These are phyloP conservation scores for Germaria angustata DNA, from an alignment of 2,888 invertebrate species.

Conservation along the genomic window DNA sequence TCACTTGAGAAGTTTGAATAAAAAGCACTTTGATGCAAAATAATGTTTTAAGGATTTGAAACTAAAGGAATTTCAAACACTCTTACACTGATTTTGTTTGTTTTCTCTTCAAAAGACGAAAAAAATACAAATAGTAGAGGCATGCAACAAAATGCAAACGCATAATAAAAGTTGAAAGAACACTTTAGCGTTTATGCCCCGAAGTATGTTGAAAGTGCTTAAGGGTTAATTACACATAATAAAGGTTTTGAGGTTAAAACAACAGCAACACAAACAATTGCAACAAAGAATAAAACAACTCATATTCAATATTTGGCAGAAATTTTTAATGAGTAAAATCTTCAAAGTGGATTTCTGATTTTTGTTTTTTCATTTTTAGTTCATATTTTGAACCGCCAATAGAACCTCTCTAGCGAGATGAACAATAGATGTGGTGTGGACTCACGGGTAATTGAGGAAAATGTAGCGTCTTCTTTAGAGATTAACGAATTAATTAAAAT, in stretches of 20 bases:
- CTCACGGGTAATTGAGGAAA: too few species aligned
- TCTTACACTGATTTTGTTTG: conserved; percentile 23
- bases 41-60: conserved; percentile 36
- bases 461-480: too few species aligned
- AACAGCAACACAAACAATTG: conserved; percentile 31
- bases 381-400: too few species aligned
- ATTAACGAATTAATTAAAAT: too few species aligned
- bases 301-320: not conserved
- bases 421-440: too few species aligned
- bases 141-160: conserved; percentile 32
- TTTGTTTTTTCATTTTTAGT: too few species aligned
- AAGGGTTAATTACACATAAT: conserved; percentile 65
- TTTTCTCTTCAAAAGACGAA: not conserved
- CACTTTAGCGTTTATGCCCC: conserved; percentile 43
- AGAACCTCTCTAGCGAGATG: too few species aligned
- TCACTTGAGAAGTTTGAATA: conserved; percentile 26
- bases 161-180: conserved; percentile 14
- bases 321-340: not conserved
- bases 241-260: conserved; percentile 65
- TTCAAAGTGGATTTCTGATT: too few species aligned
- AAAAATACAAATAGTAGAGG: not conserved
- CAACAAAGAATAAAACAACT: not conserved
- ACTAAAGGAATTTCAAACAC: conserved; percentile 57
- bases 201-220: conserved; percentile 56
- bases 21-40: conserved; percentile 42